phyloP scores from a whole-genome alignment of 2,888 invertebrate genomes.

The Meliscaeva auricollis region DNA sequence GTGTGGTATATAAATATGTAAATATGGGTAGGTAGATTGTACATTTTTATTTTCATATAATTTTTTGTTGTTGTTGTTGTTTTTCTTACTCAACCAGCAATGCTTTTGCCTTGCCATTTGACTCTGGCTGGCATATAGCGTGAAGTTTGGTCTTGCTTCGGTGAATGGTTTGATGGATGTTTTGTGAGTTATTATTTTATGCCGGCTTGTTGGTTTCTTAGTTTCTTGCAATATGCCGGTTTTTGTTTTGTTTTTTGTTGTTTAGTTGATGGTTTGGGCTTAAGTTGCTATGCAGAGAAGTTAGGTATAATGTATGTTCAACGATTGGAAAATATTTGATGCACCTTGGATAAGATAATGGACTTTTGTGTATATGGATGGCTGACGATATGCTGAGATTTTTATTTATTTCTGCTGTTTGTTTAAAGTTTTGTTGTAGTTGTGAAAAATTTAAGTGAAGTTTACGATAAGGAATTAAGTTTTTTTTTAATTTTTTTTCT shows the following conservation, averaged over 20 bases:
- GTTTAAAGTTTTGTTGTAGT: conserved; percentile 1
- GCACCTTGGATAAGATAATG: conserved; percentile 63
- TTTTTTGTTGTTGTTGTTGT: neutral
- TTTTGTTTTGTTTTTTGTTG: neutral
- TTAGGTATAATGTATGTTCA: conserved; percentile 51
- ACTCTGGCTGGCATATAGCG: conserved; percentile 55
- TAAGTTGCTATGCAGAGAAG: conserved; percentile 39
- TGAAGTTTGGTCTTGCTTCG: conserved; percentile 70
- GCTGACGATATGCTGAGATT: conserved; percentile 51
- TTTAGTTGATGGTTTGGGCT: neutral
- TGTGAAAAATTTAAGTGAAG: conserved; percentile 8
- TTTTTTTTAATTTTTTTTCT: neutral
- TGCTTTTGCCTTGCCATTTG: conserved; percentile 56
- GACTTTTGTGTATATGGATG: conserved; percentile 59
- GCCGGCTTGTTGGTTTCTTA: conserved; percentile 55
- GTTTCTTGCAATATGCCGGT: neutral
- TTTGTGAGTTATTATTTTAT: conserved; percentile 62
- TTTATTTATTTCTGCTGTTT: neutral
- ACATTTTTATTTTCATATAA: neutral
- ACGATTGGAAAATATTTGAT: conserved; percentile 70
- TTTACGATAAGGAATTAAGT: neutral
- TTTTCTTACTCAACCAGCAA: neutral
- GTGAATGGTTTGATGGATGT: conserved; percentile 65
- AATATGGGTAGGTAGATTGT: neutral
- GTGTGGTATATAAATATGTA: neutral